Conservation (phyloP, 2,113 vertebrate species). For the Hypocryptadius cinnamomeus region DNA sequence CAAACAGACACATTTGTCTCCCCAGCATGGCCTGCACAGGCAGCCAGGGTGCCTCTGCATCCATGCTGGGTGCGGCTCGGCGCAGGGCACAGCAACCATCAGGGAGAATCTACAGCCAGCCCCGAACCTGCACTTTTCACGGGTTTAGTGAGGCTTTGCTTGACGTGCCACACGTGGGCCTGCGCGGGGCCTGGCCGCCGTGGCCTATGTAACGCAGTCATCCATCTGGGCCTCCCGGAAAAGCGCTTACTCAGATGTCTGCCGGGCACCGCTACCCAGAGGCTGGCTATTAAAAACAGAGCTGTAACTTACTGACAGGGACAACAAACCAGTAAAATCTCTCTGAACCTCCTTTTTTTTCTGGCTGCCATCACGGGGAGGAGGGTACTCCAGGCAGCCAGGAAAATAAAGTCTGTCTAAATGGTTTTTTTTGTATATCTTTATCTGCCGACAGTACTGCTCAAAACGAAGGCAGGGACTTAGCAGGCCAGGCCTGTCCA, state of each 20-base stretch:
- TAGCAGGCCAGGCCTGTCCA: not conserved
- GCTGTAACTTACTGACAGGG: conserved; percentile 19
- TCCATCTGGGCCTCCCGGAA: not conserved
- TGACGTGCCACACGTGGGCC: not conserved
- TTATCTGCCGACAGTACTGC: not conserved
- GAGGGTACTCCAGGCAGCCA: not conserved
- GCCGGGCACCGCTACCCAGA: not conserved
- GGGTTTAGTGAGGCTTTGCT: not conserved
- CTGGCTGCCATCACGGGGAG: not conserved
- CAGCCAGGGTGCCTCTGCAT: not conserved
- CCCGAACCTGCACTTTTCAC: not conserved
- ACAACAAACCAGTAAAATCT: conserved; percentile 44
- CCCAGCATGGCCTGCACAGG: rapidly evolving
- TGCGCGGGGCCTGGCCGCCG: not conserved
- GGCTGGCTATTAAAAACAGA: conserved; percentile 20
- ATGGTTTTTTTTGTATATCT: not conserved
- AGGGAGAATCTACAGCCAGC: not conserved
- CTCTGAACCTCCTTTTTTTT: not conserved
- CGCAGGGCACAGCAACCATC: not conserved
- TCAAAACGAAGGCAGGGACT: not conserved
- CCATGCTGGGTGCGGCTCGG: rapidly evolving
- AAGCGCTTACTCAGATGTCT: not conserved
- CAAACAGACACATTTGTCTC: not conserved
- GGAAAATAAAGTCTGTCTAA: not conserved
- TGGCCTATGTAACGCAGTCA: not conserved